Base-by-base conservation (phyloP, 2,888 invertebrate genomes). In the Copidosoma aretas region DNA sequence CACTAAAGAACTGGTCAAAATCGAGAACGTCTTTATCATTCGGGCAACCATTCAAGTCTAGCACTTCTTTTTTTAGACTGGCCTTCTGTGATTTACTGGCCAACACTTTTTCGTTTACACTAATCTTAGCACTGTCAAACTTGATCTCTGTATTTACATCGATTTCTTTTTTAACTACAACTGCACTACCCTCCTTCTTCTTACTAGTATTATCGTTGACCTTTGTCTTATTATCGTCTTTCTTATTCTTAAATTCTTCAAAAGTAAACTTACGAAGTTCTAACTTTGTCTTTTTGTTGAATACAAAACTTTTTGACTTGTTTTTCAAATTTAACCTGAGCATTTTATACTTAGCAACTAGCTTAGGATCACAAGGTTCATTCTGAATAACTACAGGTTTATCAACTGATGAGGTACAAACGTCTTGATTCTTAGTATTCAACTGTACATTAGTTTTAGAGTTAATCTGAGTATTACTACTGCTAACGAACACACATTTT, bases 261-360 rank as follows among this genome's bases (percentile, higher is more conserved):
- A 68, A 63, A 63, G 73, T 69, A 15, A 72, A 66, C 32, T 74
- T 74, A 53, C 64, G 57, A 63, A 39, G 24, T 10, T 14, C 2
- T 15, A 17, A 4, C 8, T 24, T 21, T 56, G 19, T 0, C 19
- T 39, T 56, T 24, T 53, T 41, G 32, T 3, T 8, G 10, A 43
- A 49, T 14, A 53, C 8, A 25, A 52, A 0, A 39, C 1, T 43
- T n/a, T 67, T 4, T 17, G 22, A 17, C 32, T 32, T 22, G 4
- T 1, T 15, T n/a, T 25, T 67, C 24, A 21, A 21, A 32, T 3
- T 51, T 4, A 21, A n/a, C 32, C 24, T 64, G 8, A 46, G 3
- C 19, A 12, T 21, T 12, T n/a, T 46, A 14, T 19, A 5, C 15
- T 12, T 32, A 54, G 17, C 1, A 25, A 14, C 39, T 43, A 21